Base-by-base conservation (phyloP, 2,888 invertebrate genomes). In the Hydriomena furcata region DNA sequence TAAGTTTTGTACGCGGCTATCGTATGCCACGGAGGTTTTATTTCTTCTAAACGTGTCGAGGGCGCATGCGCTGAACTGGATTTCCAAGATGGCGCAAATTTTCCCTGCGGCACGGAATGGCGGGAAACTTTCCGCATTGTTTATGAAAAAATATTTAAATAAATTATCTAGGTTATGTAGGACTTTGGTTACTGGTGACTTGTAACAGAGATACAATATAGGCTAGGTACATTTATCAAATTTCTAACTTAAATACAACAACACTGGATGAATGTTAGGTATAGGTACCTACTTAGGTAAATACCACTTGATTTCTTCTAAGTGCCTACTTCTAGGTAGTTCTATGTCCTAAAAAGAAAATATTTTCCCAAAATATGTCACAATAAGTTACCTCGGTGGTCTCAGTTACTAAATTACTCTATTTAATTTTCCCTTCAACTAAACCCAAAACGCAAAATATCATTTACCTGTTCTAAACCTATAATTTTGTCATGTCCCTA, bases 1-100 rank as follows among this genome's bases (percentile, higher is more conserved):
- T 88, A 87, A 88, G 88, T 87, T 82, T 86, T 82, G 85, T 86
- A 81, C 83, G 77, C 76, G 68, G 78, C 81, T 75, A 74, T 82
- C 81, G 82, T 86, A 82, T 81, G 80, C 82, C 77, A 82, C 79
- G 84, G 82, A 82, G 82, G 82, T 83, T 86, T 81, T 82, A 83
- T 83, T 84, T 84, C 82, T 80, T 82, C 82, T 83, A 81, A 78
- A 77, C 80, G 79, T 80, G 79, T 77, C 76, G 79, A 76, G 73
- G 76, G 76, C 79, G 75, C 75, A 72, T 74, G 73, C 71, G 65
- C 73, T 68, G 62, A 67, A 76, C 73, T 69, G 55, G 74, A 77
- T 80, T 82, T 78, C 53, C 73, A 84, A 81, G 68, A 83, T 80
- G 82, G 79, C 76, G 75, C 67, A 69, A 65, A 69, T 73, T 81